Conservation (phyloP, 2,113 vertebrate species). For the Cranoglanis bouderius region DNA sequence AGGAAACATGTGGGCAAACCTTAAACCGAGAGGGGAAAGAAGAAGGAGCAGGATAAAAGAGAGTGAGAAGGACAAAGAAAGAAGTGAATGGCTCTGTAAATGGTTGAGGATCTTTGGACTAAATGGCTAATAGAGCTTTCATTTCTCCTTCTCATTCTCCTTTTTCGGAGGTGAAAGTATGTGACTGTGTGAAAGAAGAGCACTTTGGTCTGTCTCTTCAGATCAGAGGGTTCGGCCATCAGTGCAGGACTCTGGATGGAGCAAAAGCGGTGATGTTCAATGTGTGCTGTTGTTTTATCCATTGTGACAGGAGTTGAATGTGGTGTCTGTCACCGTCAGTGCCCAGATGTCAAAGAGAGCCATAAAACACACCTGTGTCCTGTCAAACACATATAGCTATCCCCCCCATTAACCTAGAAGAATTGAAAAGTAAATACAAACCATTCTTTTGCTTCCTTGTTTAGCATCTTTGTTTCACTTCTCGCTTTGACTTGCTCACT, state of each 20-base stretch:
- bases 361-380: conserved; percentile 44
- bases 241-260: conserved; percentile 20
- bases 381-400: conserved; percentile 10
- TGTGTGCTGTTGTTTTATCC: conserved; percentile 41
- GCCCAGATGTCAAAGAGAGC: conserved; percentile 41
- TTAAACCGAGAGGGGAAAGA: not conserved
- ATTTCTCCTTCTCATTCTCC: conserved; percentile 8
- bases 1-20: conserved; percentile 27
- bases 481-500: not conserved
- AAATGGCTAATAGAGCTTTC: not conserved
- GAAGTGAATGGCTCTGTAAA: not conserved
- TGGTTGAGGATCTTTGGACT: not conserved
- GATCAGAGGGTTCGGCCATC: conserved; percentile 43
- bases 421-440: not conserved
- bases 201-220: conserved; percentile 45
- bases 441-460: not conserved
- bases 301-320: conserved; percentile 44
- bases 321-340: conserved; percentile 36
- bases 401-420: conserved; percentile 2
- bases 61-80: not conserved
- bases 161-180: conserved; percentile 14
- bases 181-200: conserved; percentile 19
- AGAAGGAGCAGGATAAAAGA: not conserved
- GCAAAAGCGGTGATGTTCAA: not conserved
- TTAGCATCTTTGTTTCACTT: not conserved